Conservation (phyloP, 2,888 invertebrate species). For the Eurytoma adleriae region DNA sequence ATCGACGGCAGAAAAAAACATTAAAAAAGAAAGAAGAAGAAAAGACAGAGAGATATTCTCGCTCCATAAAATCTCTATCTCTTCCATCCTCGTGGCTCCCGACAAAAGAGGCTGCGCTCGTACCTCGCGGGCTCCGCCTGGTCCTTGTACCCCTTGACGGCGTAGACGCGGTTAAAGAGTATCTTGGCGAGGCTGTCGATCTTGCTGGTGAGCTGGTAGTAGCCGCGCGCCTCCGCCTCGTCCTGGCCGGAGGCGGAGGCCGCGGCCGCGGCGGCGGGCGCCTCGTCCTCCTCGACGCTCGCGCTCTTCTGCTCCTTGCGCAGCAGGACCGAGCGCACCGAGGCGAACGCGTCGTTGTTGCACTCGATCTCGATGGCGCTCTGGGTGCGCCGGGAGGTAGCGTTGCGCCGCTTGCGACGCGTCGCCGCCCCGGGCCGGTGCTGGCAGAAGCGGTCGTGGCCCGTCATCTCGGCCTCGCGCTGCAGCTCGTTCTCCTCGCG, state of each 20-base stretch:
- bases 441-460: constrained; percentile 89
- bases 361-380: constrained; percentile 73
- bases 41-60: neutral
- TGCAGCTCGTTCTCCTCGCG: constrained; percentile 76
- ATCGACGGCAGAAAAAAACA: neutral
- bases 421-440: constrained; percentile 78
- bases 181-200: constrained; percentile 87
- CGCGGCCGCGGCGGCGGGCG: neutral
- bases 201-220: constrained; percentile 84
- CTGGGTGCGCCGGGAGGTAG: constrained; percentile 70
- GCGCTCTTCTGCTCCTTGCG: constrained; percentile 81
- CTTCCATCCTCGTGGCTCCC: no score
- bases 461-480: constrained; percentile 80
- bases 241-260: constrained; percentile 35
- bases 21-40: neutral
- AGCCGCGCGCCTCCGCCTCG: constrained; percentile 76
- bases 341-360: constrained; percentile 69
- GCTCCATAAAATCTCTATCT: no score
- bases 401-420: constrained; percentile 70
- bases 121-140: constrained; percentile 62
- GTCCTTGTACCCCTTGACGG: constrained; percentile 70
- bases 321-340: constrained; percentile 67
- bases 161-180: constrained; percentile 79
- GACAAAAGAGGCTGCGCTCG: neutral
- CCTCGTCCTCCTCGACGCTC: constrained; percentile 79